These are phyloP conservation scores for Eretmochelys imbricata DNA, from an alignment of 2,113 vertebrate species.

Conservation along the genomic window DNA sequence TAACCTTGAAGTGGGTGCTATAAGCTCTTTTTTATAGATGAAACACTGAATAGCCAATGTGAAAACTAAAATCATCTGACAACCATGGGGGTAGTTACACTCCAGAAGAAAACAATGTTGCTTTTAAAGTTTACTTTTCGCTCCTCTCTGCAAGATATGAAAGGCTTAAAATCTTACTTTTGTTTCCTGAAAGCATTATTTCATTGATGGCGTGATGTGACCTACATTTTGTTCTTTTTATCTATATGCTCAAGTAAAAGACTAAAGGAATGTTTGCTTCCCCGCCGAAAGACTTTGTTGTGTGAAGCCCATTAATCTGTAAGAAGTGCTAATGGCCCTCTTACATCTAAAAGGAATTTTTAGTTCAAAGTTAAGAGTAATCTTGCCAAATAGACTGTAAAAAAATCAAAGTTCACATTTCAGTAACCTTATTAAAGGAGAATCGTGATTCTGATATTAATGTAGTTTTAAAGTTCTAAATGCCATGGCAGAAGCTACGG, in stretches of 20 bases:
- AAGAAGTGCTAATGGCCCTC: background rate
- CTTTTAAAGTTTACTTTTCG: background rate
- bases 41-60: background rate
- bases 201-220: background rate
- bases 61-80: background rate
- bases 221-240: background rate
- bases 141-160: background rate
- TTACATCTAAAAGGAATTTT: background rate
- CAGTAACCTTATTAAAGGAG: background rate
- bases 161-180: background rate
- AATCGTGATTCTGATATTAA: background rate
- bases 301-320: background rate
- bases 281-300: background rate
- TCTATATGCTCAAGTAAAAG: background rate
- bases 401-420: background rate
- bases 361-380: background rate
- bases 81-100: background rate
- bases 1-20: background rate
- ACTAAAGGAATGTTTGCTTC: background rate
- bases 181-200: background rate
- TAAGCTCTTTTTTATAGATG: background rate
- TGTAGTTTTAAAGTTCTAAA: background rate
- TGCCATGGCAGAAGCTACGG: background rate
- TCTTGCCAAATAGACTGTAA: background rate
- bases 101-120: background rate